Percentiles rank a stretch among this genome's conserved stretches.
These are phyloP conservation scores for Callorhinus ursinus DNA, from an alignment of 2,113 vertebrate species.

Conservation along the genomic window DNA sequence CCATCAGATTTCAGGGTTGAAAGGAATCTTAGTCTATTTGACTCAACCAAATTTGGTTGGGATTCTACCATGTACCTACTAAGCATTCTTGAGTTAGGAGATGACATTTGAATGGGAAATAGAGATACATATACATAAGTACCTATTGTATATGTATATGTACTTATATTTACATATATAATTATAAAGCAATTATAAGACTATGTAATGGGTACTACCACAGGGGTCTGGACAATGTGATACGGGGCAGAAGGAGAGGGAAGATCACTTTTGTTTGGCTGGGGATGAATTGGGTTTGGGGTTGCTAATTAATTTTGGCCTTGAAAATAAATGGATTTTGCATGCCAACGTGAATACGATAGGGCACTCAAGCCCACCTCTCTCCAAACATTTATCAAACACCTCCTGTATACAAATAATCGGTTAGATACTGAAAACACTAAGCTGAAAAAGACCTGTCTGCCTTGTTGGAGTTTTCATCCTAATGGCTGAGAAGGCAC, in stretches of 20 bases:
- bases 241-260: background rate
- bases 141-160: background rate
- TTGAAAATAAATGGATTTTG: conserved; percentile 10
- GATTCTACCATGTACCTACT: background rate
- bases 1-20: conserved; percentile 5
- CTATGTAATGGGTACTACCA: background rate
- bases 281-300: background rate
- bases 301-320: background rate
- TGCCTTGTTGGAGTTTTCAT: background rate
- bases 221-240: background rate
- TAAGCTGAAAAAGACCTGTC: background rate
- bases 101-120: conserved; percentile 12
- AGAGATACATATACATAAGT: background rate
- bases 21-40: background rate
- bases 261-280: background rate
- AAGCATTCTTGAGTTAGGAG: background rate
- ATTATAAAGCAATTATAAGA: background rate
- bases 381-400: background rate
- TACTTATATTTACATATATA: background rate
- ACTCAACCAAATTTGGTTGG: background rate
- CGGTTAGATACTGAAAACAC: conserved; percentile 9
- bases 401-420: background rate
- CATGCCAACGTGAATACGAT: background rate
- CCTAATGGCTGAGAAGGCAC: background rate
- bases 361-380: background rate